phyloP scores from a whole-genome alignment of 2,888 invertebrate genomes.

The Orthonychiurus folsomi region DNA sequence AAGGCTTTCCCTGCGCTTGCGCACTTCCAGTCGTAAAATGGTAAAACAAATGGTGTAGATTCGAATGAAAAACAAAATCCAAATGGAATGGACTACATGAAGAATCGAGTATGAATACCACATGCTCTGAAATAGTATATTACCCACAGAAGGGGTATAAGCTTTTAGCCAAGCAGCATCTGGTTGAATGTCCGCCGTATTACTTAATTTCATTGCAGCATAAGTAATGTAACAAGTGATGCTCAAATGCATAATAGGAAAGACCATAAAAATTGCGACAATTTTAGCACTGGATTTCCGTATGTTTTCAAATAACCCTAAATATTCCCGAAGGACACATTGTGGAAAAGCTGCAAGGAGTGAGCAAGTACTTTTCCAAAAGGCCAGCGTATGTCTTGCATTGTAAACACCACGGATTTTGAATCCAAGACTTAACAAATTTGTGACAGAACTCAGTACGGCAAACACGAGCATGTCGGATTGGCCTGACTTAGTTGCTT shows the following conservation, averaged over 20 bases:
- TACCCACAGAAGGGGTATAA: no score
- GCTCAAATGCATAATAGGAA: background rate
- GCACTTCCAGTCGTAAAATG: background rate
- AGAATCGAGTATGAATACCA: background rate
- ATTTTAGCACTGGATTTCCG: background rate
- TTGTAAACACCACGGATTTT: background rate
- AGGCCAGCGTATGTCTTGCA: background rate
- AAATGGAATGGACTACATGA: background rate
- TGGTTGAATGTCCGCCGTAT: no score
- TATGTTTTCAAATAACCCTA: background rate
- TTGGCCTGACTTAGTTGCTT: no score
- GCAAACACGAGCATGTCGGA: no score
- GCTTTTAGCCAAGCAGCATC: no score
- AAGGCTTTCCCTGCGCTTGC: background rate
- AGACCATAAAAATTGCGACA: background rate
- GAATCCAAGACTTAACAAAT: no score
- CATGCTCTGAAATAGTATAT: background rate
- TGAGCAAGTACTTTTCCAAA: background rate
- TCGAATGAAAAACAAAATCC: background rate
- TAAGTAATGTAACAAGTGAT: background rate
- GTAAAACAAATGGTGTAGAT: background rate
- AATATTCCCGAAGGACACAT: background rate
- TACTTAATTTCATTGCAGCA: background rate
- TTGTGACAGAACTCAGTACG: no score
- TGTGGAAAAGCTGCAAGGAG: background rate